Conservation (phyloP, 2,113 vertebrate species). For the Hydrolagus affinis region DNA sequence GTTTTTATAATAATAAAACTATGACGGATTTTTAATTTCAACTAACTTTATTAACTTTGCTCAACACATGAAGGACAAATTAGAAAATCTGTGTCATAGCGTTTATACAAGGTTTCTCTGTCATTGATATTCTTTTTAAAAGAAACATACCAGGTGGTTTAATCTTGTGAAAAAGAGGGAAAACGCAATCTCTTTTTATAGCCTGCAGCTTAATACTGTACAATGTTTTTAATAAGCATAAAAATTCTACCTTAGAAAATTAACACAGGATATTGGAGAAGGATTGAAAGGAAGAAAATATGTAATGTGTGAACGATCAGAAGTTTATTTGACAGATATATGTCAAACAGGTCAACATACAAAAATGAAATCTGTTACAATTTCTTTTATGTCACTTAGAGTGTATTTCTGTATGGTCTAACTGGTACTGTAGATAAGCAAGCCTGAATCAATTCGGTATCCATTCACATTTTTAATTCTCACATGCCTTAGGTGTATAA, state of each 20-base stretch:
- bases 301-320: not conserved
- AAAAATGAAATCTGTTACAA: conserved; percentile 26
- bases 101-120: conserved; percentile 21
- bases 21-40: conserved; percentile 1
- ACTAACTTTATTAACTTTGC: conserved; percentile 13
- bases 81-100: conserved; percentile 5
- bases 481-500: conserved; percentile 26
- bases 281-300: conserved; percentile 25
- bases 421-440: conserved; percentile 28
- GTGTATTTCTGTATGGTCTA: not conserved
- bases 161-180: conserved; percentile 24
- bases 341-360: conserved; percentile 31
- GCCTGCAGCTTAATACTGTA: conserved; percentile 29
- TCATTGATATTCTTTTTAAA: conserved; percentile 9
- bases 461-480: conserved; percentile 25
- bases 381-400: conserved; percentile 30
- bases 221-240: conserved; percentile 30
- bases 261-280: conserved; percentile 18
- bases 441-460: conserved; percentile 25
- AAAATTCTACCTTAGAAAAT: conserved; percentile 31
- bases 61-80: not conserved
- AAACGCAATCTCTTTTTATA: conserved; percentile 25
- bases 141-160: conserved; percentile 16
- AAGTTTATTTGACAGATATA: conserved; percentile 29
- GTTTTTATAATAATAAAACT: conserved; percentile 35